Conservation (phyloP, 2,797 vertebrate genomes). For the Scleropages formosus region DNA sequence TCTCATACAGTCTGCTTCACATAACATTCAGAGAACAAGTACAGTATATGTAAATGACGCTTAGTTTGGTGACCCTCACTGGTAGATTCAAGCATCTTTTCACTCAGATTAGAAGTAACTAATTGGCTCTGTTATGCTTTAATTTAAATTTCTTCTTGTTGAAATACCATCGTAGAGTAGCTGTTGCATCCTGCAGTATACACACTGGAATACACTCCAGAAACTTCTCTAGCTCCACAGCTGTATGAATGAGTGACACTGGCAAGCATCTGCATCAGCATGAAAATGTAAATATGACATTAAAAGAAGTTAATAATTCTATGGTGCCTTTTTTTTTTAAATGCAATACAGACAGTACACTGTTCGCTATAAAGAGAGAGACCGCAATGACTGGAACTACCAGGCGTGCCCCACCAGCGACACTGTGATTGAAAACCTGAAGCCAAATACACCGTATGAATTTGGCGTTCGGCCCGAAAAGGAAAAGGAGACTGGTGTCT, state of each 20-base stretch:
- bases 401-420: conserved; percentile 91
- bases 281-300: no score
- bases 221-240: background rate
- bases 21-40: conserved; percentile 31
- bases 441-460: conserved; percentile 85
- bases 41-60: conserved; percentile 32
- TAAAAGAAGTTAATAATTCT: background rate
- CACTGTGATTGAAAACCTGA: conserved; percentile 88
- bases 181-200: background rate
- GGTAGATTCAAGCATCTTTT: background rate
- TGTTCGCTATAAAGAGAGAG: conserved; percentile 85
- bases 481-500: conserved; percentile 72
- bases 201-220: no score
- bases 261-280: background rate
- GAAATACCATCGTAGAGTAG: background rate
- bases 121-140: background rate
- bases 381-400: conserved; percentile 85
- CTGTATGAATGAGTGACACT: background rate
- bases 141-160: background rate
- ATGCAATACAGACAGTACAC: conserved; percentile 67
- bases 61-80: conserved; percentile 26
- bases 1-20: conserved; percentile 39
- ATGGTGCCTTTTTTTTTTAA: background rate
- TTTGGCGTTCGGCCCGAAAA: conserved; percentile 84
- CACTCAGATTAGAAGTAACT: conserved; percentile 43